phyloP scores from a whole-genome alignment of 1,140 invertebrate species.

The Hyposmocoma kahamanoa region DNA sequence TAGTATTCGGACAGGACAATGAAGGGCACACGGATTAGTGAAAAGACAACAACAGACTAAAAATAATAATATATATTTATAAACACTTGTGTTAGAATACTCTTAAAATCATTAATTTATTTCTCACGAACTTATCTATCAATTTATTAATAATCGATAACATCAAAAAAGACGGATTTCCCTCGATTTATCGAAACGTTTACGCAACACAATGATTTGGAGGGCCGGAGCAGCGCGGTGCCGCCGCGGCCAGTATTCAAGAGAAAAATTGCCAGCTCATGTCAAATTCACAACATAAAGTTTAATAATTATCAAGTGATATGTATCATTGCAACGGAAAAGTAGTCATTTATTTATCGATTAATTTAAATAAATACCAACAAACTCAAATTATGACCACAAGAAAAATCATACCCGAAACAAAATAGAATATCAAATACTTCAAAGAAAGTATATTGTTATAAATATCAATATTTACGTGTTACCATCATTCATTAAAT shows the following conservation, averaged over 20 bases:
- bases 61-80: conserved; percentile 75
- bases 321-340: conserved; percentile 10
- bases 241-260: neutral
- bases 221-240: too few species aligned
- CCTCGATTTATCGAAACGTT: conserved; percentile 34
- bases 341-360: conserved; percentile 45
- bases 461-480: conserved; percentile 64
- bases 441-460: conserved; percentile 58
- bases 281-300: neutral
- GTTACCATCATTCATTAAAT: conserved; percentile 68
- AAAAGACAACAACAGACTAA: conserved; percentile 56
- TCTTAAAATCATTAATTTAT: conserved; percentile 73
- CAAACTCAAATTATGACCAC: conserved; percentile 61
- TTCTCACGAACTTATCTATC: conserved; percentile 69
- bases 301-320: neutral
- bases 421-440: conserved; percentile 58
- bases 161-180: conserved; percentile 58
- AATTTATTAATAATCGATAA: conserved; percentile 65
- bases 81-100: conserved; percentile 74
- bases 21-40: conserved; percentile 53
- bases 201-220: conserved; percentile 18
- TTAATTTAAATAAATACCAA: conserved; percentile 63
- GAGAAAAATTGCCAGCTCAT: conserved; percentile 14
- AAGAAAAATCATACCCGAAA: conserved; percentile 56
- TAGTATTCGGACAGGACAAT: conserved; percentile 23